Conservation (phyloP, 2,113 vertebrate genomes). For the Aptenodytes forsteri region DNA sequence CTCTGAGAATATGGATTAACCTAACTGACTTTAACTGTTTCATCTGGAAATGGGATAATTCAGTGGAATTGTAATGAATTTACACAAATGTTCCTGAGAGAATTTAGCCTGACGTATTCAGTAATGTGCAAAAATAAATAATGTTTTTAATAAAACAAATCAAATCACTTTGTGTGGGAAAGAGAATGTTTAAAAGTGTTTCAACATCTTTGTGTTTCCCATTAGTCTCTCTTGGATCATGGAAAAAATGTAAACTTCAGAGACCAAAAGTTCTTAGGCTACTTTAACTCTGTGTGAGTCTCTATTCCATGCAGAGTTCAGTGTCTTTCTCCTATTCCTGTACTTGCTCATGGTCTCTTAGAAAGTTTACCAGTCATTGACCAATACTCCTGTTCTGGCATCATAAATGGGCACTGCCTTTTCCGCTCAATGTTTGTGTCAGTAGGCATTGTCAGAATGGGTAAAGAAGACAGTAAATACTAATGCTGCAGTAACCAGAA, state of each 20-base stretch:
- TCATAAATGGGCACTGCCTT: background rate
- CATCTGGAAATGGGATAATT: background rate
- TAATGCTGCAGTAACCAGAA: background rate
- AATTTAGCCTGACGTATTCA: background rate
- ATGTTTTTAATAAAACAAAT: background rate
- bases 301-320: background rate
- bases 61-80: background rate
- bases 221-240: background rate
- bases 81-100: background rate
- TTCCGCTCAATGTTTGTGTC: constrained; percentile 7
- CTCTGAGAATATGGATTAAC: background rate
- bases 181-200: background rate
- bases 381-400: background rate
- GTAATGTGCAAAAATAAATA: background rate
- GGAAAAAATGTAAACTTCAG: background rate
- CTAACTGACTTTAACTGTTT: background rate
- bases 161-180: background rate
- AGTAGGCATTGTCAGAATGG: background rate
- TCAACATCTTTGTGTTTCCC: background rate
- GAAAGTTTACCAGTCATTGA: background rate
- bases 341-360: background rate
- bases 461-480: background rate
- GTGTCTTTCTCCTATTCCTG: background rate
- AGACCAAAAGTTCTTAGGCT: background rate
- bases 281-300: background rate